Evolutionary conservation across 2,888 invertebrate genomes (phyloP).

Genomic region (Hedya salicella): DNA sequence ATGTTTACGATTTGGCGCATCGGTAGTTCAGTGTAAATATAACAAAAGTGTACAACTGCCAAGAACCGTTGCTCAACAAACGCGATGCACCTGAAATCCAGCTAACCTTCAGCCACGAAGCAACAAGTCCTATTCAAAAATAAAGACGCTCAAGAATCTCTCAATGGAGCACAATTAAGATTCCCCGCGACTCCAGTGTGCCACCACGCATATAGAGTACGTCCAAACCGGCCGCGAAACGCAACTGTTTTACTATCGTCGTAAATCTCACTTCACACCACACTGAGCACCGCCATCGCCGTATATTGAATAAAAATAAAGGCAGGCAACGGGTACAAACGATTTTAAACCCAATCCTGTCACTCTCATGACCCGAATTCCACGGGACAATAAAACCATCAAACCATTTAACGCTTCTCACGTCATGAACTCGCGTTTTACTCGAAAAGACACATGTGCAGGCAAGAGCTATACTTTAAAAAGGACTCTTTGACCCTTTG

Average conservation of each 20-base stretch:
- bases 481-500: constrained; percentile 54
- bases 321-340: constrained; percentile 50
- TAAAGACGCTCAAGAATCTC: constrained; percentile 73
- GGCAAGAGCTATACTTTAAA: constrained; percentile 53
- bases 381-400: constrained; percentile 54
- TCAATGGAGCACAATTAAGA: constrained; percentile 82
- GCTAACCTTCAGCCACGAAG: constrained; percentile 57
- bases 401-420: constrained; percentile 69
- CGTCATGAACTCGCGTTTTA: constrained; percentile 65
- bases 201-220: constrained; percentile 67
- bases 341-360: constrained; percentile 63
- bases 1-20: constrained; percentile 13
- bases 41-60: constrained; percentile 57
- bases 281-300: constrained; percentile 56
- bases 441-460: constrained; percentile 61
- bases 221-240: constrained; percentile 59
- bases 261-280: constrained; percentile 75
- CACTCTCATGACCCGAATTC: constrained; percentile 60
- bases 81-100: constrained; percentile 61
- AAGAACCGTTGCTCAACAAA: constrained; percentile 56
- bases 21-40: constrained; percentile 51
- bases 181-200: constrained; percentile 68
- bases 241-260: constrained; percentile 68
- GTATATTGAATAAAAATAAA: constrained; percentile 71
- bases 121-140: constrained; percentile 78